Conservation (phyloP, 2,797 vertebrate species). For the Pyrocephalus nanus region DNA sequence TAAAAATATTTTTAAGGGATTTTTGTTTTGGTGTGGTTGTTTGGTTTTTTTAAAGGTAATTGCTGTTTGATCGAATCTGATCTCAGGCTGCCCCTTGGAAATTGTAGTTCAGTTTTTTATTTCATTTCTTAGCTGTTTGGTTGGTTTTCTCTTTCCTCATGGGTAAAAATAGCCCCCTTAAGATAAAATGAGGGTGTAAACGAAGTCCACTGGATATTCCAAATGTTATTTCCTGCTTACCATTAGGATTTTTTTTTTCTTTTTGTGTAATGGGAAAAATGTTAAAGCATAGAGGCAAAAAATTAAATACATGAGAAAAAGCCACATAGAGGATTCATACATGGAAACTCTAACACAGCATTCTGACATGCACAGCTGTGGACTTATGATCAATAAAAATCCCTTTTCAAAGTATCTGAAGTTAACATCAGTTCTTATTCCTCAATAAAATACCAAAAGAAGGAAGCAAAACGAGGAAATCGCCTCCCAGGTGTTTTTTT, state of each 20-base stretch:
- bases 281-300: background rate
- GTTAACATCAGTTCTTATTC: conserved; percentile 51
- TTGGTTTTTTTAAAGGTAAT: background rate
- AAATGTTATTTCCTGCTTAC: background rate
- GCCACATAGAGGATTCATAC: background rate
- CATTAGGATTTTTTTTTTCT: background rate
- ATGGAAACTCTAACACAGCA: background rate
- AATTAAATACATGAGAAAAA: background rate
- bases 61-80: background rate
- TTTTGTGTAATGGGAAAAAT: background rate
- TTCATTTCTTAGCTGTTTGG: background rate
- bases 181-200: background rate
- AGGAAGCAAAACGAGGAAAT: conserved; percentile 33
- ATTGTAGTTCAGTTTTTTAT: background rate
- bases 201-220: background rate
- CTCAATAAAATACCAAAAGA: conserved; percentile 2
- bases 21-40: background rate
- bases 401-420: conserved; percentile 62
- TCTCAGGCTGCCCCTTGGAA: background rate
- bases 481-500: conserved; percentile 9
- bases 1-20: background rate
- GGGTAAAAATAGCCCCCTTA: background rate
- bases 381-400: conserved; percentile 55
- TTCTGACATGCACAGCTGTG: background rate
- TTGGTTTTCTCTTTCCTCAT: background rate